Evolutionary conservation across 92 coral and sea anemone species (phyloP), one percentile per base, ranked within the genome.

Genomic region (Montipora capitata): DNA sequence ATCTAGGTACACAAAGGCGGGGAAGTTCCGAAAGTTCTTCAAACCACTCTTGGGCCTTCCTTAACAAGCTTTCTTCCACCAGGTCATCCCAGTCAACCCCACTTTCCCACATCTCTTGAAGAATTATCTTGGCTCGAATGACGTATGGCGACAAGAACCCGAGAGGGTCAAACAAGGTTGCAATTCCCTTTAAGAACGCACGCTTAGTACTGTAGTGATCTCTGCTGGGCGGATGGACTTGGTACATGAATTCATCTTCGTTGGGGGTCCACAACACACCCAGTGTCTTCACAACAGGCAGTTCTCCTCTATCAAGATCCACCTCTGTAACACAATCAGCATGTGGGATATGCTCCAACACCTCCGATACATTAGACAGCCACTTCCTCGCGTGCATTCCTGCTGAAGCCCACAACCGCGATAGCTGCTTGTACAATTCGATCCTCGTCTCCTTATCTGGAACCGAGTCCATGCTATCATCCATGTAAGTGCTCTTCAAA

Each of bases 381-480:
- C 93, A 92, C 68, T 93, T 93, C 39, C 86, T 59, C 40, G 89
- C 91, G 78, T 93, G 81, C 94, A 90, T 93, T 18, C 90, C 92
- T 4, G 87, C 91, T 18, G 77, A 13, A 40, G 14, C 88, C 94
- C 89, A 90, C 35, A 93, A 39, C 16, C 76, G 15, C 13, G 72
- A 70, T 57, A 90, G 82, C 68, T 90, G 87, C 20, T 61, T 49
- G 72, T 84, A 79, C 71, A 93, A 57, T 56, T 87, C 81, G 9
- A 93, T 73, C 35, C 86, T 90, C 5, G 81, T 78, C n/a, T 68
- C 20, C 12, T 51, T 78, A 63, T 90, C 90, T 9, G 78, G 65
- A 52, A 86, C 90, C 1, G 94, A 93, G 76, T 93, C 93, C 93
- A 93, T 89, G 88, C 93, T 93, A 80, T 93, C 96, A 78, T 90